A percentile compares a stretch with the other conserved stretches of the same genome.
Evolutionary conservation across 2,797 vertebrate species (phyloP).

Genomic region (Sandelia bainsii): DNA sequence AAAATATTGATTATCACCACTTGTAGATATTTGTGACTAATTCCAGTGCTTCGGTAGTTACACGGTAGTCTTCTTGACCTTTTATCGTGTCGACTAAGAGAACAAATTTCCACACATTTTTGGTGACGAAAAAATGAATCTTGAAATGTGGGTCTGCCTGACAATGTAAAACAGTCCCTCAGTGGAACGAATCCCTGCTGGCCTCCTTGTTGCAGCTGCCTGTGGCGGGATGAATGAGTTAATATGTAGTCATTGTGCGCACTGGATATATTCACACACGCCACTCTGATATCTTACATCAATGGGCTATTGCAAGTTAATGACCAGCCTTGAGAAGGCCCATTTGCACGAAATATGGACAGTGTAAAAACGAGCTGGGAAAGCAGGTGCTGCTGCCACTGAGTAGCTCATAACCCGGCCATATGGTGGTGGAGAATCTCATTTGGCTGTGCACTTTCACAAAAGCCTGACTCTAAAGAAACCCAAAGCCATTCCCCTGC

Average conservation of each 20-base stretch:
- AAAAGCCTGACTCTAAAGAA: conserved; percentile 60
- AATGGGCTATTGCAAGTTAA: conserved; percentile 81
- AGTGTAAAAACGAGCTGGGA: conserved; percentile 65
- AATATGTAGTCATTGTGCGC: conserved; percentile 73
- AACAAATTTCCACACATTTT: conserved; percentile 47
- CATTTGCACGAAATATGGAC: conserved; percentile 81
- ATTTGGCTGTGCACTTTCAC: conserved; percentile 61
- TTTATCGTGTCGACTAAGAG: conserved; percentile 47
- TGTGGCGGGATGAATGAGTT: conserved; percentile 73
- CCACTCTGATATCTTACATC: conserved; percentile 77
- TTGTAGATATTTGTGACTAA: background rate
- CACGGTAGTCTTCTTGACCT: background rate
- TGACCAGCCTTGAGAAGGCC: conserved; percentile 72
- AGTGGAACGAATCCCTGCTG: conserved; percentile 56
- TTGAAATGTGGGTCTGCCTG: conserved; percentile 29
- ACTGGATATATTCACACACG: conserved; percentile 75
- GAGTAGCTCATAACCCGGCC: conserved; percentile 68
- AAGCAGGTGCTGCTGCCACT: conserved; percentile 71
- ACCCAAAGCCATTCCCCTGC: conserved; percentile 48
- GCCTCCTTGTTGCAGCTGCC: conserved; percentile 47
- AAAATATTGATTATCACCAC: too few relatives aligned
- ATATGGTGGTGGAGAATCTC: conserved; percentile 66
- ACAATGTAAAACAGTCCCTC: conserved; percentile 29
- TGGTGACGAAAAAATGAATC: conserved; percentile 11
- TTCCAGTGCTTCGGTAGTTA: background rate